These are phyloP conservation scores for Eutrigla gurnardus DNA, from an alignment of 2,797 vertebrate genomes.

Conservation along the genomic window DNA sequence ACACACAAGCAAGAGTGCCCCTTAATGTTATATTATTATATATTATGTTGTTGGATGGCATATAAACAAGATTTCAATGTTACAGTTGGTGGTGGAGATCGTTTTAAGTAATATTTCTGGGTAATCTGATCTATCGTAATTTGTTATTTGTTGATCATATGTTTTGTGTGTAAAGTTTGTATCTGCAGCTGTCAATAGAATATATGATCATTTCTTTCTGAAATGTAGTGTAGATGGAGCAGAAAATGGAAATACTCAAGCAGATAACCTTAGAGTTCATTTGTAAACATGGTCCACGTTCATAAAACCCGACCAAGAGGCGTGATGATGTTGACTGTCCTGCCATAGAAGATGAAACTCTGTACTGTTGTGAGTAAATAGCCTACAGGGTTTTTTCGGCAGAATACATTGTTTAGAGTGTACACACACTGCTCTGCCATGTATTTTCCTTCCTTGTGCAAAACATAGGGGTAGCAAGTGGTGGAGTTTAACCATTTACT, in stretches of 20 bases:
- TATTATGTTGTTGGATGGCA: not conserved
- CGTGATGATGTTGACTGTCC: not conserved
- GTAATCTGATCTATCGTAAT: not conserved
- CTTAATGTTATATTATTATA: not conserved
- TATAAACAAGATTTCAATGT: not conserved
- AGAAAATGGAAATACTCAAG: too few relatives aligned
- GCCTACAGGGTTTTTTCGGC: not conserved
- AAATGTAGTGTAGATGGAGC: too few relatives aligned
- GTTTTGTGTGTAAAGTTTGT: too few relatives aligned
- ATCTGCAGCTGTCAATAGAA: too few relatives aligned
- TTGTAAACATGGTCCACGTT: not conserved
- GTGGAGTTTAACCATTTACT: not conserved
- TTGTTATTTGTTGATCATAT: too few relatives aligned
- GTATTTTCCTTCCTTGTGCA: not conserved
- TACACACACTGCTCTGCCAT: not conserved
- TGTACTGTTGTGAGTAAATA: not conserved
- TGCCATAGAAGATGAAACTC: not conserved
- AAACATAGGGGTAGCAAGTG: not conserved
- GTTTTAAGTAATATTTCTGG: too few relatives aligned
- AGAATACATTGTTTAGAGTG: not conserved
- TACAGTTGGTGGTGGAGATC: too few relatives aligned
- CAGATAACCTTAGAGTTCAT: not conserved
- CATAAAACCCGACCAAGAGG: not conserved
- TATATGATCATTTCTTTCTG: too few relatives aligned
- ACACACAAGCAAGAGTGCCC: not conserved